These are phyloP conservation scores for Magallana gigas DNA, from an alignment of 1,140 invertebrate species.

Conservation along the genomic window DNA sequence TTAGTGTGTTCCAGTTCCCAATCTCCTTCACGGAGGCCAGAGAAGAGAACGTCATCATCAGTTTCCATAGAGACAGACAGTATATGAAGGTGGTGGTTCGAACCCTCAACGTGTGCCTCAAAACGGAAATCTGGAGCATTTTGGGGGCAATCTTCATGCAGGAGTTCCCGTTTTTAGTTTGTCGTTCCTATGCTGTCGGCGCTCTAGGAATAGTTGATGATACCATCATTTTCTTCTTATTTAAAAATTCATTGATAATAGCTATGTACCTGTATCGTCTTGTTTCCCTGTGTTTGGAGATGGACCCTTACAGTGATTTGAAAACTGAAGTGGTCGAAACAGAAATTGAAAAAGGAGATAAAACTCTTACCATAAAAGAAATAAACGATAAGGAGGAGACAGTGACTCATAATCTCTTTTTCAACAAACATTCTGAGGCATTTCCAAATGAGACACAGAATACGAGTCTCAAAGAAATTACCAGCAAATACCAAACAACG, in stretches of 20 bases:
- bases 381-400: no score
- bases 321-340: not conserved
- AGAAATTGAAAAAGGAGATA: no score
- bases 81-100: not conserved
- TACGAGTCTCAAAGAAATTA: no score
- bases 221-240: constrained; percentile 31
- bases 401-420: no score
- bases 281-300: constrained; percentile 18
- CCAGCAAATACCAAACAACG: no score
- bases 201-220: constrained; percentile 5
- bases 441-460: no score
- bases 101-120: constrained; percentile 5
- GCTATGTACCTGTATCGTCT: constrained; percentile 27
- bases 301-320: not conserved
- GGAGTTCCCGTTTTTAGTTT: constrained; percentile 30
- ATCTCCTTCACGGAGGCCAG: constrained; percentile 40
- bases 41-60: constrained; percentile 3
- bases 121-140: constrained; percentile 38
- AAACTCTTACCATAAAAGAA: no score
- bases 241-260: constrained; percentile 30
- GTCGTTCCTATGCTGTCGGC: constrained; percentile 30
- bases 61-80: not conserved
- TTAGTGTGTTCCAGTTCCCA: constrained; percentile 44
- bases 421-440: no score
- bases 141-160: constrained; percentile 19